phyloP scores from a whole-genome alignment of 2,113 vertebrate species.

The Vulpes ferrilata region DNA sequence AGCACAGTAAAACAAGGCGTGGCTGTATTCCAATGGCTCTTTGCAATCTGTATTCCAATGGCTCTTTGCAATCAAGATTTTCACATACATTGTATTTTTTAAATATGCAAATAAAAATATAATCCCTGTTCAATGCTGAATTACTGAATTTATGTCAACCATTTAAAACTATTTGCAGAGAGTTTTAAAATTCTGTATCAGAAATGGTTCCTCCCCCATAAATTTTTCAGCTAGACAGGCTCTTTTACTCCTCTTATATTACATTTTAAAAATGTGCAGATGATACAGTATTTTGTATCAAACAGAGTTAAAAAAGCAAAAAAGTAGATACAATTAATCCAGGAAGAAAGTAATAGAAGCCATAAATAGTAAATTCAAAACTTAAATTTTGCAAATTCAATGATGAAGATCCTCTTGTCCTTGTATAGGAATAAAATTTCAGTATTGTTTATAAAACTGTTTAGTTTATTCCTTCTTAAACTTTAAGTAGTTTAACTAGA shows the following conservation, averaged over 20 bases:
- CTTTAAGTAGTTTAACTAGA: neutral
- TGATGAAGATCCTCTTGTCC: neutral
- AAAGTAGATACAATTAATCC: neutral
- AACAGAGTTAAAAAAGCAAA: neutral
- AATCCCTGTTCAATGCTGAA: neutral
- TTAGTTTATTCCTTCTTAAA: neutral
- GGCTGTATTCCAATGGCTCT: neutral
- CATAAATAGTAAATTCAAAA: neutral
- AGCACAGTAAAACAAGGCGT: neutral
- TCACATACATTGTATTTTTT: neutral
- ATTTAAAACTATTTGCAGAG: conserved; percentile 38
- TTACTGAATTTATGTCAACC: conserved; percentile 44
- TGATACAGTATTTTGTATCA: neutral
- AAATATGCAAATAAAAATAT: conserved; percentile 10
- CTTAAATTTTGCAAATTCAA: neutral
- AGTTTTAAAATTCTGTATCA: conserved; percentile 19
- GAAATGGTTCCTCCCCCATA: neutral
- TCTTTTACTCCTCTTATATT: conserved; percentile 42
- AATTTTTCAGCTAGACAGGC: neutral
- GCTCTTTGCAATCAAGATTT: neutral
- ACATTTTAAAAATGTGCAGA: neutral
- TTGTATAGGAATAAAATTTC: neutral
- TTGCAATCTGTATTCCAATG: neutral
- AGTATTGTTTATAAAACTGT: neutral
- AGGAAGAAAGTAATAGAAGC: neutral